phyloP scores from a whole-genome alignment of 2,113 vertebrate species.

The Mesembrinibis cayennensis region DNA sequence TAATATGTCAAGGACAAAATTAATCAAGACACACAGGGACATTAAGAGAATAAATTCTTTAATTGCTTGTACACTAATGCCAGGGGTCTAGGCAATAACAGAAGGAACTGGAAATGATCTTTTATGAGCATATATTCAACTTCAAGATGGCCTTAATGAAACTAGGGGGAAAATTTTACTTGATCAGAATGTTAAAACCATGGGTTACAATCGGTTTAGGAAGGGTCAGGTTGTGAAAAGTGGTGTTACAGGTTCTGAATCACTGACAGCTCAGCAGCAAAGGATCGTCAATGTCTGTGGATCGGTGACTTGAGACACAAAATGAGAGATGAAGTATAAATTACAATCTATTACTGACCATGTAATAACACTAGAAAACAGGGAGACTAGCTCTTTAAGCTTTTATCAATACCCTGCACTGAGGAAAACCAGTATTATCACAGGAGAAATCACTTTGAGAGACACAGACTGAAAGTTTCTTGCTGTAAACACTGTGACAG shows the following conservation, averaged over 20 bases:
- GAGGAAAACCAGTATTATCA: not conserved
- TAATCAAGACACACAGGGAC: not conserved
- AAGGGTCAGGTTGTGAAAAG: not conserved
- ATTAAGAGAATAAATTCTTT: constrained; percentile 11
- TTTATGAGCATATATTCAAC: constrained; percentile 8
- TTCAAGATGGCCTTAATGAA: constrained; percentile 2
- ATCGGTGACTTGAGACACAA: not conserved
- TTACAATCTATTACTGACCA: not conserved
- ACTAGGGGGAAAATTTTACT: not conserved
- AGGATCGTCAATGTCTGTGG: not conserved
- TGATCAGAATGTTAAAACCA: not conserved
- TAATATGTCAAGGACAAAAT: constrained; percentile 22
- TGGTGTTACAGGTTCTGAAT: not conserved
- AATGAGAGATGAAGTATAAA: not conserved
- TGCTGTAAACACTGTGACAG: not conserved
- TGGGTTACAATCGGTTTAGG: not conserved
- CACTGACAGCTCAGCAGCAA: not conserved
- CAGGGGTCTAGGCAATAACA: not conserved
- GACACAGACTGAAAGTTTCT: not conserved
- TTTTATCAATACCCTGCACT: not conserved
- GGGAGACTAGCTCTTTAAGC: not conserved
- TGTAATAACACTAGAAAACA: not conserved
- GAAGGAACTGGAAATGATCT: not conserved
- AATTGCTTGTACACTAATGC: not conserved
- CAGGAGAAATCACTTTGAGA: not conserved